Evolutionary conservation across 1,140 invertebrate genomes (phyloP).

Genomic region (Drosophila mayri): DNA sequence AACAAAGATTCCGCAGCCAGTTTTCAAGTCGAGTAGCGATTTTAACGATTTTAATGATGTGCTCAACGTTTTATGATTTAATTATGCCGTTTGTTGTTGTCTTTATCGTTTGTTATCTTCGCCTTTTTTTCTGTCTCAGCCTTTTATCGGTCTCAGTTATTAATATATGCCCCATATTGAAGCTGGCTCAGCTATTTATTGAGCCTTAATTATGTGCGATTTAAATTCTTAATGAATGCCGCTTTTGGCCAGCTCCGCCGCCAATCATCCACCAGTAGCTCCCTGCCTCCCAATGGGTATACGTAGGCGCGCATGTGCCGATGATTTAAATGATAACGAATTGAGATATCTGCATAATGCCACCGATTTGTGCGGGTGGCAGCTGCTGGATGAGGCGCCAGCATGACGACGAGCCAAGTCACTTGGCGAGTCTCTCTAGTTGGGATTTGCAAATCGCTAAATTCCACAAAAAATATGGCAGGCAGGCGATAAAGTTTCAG

Average conservation of each 20-base stretch:
- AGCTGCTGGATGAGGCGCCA: conserved; percentile 19
- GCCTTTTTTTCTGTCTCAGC: conserved; percentile 24
- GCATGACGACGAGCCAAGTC: conserved; percentile 27
- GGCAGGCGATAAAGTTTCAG: conserved; percentile 7
- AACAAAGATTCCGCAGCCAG: conserved; percentile 38
- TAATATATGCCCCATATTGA: conserved; percentile 73
- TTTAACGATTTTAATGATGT: conserved; percentile 80
- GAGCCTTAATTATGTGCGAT: conserved; percentile 79
- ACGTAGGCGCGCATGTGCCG: conserved; percentile 62
- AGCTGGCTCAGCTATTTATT: conserved; percentile 72
- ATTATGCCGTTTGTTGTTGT: conserved; percentile 74
- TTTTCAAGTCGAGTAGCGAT: conserved; percentile 79
- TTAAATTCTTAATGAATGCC: conserved; percentile 83
- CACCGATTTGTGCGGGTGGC: conserved; percentile 29
- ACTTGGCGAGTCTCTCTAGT: conserved; percentile 8
- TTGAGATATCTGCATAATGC: conserved; percentile 67
- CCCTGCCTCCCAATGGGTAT: background rate
- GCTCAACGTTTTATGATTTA: conserved; percentile 81
- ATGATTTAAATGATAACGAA: conserved; percentile 80
- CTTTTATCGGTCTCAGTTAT: conserved; percentile 36
- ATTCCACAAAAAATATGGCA: conserved; percentile 11
- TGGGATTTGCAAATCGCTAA: conserved; percentile 6
- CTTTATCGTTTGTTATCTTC: conserved; percentile 51
- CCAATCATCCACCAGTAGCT: conserved; percentile 22
- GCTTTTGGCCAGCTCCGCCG: conserved; percentile 48